Conservation (phyloP, 2,113 vertebrate species). For the Ictalurus furcatus region DNA sequence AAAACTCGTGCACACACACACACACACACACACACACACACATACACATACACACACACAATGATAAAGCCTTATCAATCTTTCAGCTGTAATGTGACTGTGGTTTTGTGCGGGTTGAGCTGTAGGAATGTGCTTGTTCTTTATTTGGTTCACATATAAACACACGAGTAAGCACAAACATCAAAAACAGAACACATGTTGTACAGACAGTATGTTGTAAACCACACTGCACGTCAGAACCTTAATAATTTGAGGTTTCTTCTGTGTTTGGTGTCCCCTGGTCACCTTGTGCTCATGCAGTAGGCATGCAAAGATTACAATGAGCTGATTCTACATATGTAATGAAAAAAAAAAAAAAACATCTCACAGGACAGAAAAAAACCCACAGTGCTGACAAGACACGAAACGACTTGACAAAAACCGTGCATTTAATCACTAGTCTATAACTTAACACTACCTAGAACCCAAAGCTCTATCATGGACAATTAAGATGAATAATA, state of each 20-base stretch:
- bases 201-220: not conserved
- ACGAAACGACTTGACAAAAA: not conserved
- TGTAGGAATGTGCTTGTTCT: slow-evolving; percentile 16
- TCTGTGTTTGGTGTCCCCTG: not conserved
- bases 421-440: not conserved
- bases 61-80: not conserved
- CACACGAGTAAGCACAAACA: not conserved
- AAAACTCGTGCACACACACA: not conserved
- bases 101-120: not conserved
- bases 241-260: not conserved
- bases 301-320: not conserved
- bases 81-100: slow-evolving; percentile 1
- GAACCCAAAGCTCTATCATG: not conserved
- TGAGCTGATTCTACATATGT: not conserved
- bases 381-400: not conserved
- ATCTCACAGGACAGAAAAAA: not conserved
- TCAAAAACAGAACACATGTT: slow-evolving; percentile 2
- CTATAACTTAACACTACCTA: not conserved
- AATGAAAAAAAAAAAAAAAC: not conserved
- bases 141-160: not conserved
- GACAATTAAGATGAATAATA: not conserved
- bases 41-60: not conserved
- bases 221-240: not conserved
- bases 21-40: not conserved
- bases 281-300: not conserved